Evolutionary conservation across 2,888 invertebrate genomes (phyloP).

Genomic region (Ophonus ardosiacus): DNA sequence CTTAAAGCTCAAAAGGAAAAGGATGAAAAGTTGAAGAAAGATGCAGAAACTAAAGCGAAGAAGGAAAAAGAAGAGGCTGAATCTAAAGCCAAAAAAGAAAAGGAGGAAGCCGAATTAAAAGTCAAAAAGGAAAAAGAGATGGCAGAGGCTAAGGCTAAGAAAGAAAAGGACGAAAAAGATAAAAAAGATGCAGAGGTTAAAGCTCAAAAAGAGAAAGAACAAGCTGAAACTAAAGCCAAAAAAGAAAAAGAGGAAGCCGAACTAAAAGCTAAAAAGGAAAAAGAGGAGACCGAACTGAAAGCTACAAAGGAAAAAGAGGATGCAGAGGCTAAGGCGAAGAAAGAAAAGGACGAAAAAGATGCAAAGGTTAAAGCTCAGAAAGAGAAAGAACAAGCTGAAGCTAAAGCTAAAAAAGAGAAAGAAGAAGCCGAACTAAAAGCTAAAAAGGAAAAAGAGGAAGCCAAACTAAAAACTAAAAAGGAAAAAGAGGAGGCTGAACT

Average conservation of each 20-base stretch:
- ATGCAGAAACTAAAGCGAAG: constrained; percentile 44
- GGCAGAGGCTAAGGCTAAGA: constrained; percentile 49
- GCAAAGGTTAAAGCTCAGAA: neutral
- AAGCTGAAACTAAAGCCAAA: constrained; percentile 61
- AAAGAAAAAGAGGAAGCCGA: constrained; percentile 61
- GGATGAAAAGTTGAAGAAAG: no score
- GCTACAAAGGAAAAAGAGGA: neutral
- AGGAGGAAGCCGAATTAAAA: neutral
- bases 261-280: constrained; percentile 62
- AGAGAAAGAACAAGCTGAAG: constrained; percentile 51
- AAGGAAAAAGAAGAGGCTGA: constrained; percentile 22
- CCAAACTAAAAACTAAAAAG: neutral
- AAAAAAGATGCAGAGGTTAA: constrained; percentile 57
- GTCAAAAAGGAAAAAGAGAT: neutral
- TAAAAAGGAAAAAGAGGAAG: constrained; percentile 57
- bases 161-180: constrained; percentile 59
- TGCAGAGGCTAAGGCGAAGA: neutral
- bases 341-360: constrained; percentile 61
- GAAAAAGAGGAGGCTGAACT: neutral
- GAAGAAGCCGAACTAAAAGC: constrained; percentile 53
- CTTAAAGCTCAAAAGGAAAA: constrained; percentile 58
- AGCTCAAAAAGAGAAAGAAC: constrained; percentile 4
- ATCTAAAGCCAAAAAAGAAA: neutral
- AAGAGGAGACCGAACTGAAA: neutral
- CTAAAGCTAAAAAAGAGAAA: constrained; percentile 63